phyloP scores from a whole-genome alignment of 2,888 invertebrate genomes.

The Listrodromus nycthemerus region DNA sequence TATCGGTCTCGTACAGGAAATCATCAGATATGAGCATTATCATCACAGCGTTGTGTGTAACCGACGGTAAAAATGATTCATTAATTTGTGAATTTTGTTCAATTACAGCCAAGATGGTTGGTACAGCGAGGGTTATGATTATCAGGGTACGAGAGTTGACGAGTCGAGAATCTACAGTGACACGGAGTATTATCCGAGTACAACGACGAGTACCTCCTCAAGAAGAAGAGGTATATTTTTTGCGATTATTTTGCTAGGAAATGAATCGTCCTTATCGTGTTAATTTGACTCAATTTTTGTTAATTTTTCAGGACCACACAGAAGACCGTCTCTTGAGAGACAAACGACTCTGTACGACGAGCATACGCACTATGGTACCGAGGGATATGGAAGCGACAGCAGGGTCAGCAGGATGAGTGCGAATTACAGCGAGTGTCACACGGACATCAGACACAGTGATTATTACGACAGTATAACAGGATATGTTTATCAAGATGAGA shows the following conservation, averaged over 20 bases:
- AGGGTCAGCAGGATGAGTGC: slow-evolving; percentile 80
- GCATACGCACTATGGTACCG: slow-evolving; percentile 86
- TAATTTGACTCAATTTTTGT: not conserved
- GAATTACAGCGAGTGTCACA: slow-evolving; percentile 81
- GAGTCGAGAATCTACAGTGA: slow-evolving; percentile 84
- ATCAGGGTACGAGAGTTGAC: slow-evolving; percentile 84
- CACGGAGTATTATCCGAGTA: slow-evolving; percentile 84
- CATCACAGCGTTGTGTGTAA: slow-evolving; percentile 25
- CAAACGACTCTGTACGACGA: slow-evolving; percentile 93
- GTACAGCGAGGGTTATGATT: slow-evolving; percentile 86
- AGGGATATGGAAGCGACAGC: slow-evolving; percentile 81
- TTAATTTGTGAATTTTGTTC: slow-evolving; percentile 9
- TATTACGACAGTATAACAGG: slow-evolving; percentile 88
- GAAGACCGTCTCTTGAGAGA: slow-evolving; percentile 92
- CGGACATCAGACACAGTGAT: slow-evolving; percentile 87
- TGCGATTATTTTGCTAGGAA: not conserved
- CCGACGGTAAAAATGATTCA: not conserved
- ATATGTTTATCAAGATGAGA: slow-evolving; percentile 87
- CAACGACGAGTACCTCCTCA: slow-evolving; percentile 78
- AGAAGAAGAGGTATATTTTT: slow-evolving; percentile 75
- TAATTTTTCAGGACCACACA: slow-evolving; percentile 79
- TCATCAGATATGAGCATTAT: slow-evolving; percentile 43
- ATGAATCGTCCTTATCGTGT: not conserved
- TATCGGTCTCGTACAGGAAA: slow-evolving; percentile 8
- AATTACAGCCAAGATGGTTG: slow-evolving; percentile 86